Evolutionary conservation across 92 coral and sea anemone species (phyloP).

Genomic region (Chrysogorgia sp.): DNA sequence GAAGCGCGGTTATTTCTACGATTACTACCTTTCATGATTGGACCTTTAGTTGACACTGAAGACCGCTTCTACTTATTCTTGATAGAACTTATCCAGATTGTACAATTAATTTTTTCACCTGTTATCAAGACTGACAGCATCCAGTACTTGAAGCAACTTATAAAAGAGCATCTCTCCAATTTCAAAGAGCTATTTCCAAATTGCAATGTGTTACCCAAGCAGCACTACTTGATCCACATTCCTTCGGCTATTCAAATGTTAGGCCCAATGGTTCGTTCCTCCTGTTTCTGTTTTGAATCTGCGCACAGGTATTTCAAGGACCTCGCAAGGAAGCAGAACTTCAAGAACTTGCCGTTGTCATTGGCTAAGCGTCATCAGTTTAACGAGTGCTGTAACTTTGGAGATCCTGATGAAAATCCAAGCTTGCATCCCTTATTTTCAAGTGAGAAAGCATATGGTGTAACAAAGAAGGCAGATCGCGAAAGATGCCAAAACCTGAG

Average conservation of each 20-base stretch:
- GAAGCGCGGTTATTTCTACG: conserved; percentile 16
- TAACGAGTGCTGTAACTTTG: conserved; percentile 47
- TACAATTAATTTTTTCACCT: conserved; percentile 21
- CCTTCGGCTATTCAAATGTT: background rate
- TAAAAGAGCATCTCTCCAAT: conserved; percentile 8
- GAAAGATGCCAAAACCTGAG: conserved; percentile 6
- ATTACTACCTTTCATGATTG: conserved; percentile 25
- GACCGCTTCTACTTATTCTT: conserved; percentile 15
- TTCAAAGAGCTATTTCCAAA: conserved; percentile 28
- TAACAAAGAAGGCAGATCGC: background rate
- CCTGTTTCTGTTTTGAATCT: conserved; percentile 21
- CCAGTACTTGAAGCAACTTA: conserved; percentile 24
- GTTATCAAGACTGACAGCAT: conserved; percentile 17
- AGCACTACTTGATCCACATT: conserved; percentile 26
- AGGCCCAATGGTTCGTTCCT: conserved; percentile 27
- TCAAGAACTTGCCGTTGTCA: conserved; percentile 42
- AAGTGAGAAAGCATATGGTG: conserved; percentile 12
- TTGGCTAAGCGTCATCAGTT: conserved; percentile 24
- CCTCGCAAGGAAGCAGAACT: conserved; percentile 30
- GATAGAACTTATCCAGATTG: conserved; percentile 36
- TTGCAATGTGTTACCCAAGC: conserved; percentile 8
- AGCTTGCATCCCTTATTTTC: conserved; percentile 33
- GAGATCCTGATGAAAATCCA: conserved; percentile 38
- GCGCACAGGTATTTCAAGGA: conserved; percentile 38
- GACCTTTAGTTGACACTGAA: conserved; percentile 13